Conservation (phyloP, 1,140 invertebrate genomes). For the Magallana angulata region DNA sequence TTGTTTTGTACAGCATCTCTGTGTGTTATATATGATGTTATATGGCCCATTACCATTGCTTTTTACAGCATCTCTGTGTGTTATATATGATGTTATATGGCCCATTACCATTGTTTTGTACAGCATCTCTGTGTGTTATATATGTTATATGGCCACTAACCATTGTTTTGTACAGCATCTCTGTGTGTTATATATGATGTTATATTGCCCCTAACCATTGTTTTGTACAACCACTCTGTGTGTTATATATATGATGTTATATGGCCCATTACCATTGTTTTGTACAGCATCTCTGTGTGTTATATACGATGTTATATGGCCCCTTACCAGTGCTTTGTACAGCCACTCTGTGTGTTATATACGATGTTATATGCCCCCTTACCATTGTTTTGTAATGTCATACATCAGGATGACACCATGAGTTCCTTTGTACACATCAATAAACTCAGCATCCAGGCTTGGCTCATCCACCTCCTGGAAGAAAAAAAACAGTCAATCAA, state of each 20-base stretch:
- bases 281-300: background rate
- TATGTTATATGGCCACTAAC: background rate
- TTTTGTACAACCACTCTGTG: slow-evolving; percentile 87
- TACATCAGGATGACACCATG: slow-evolving; percentile 94
- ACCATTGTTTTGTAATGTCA: slow-evolving; percentile 97
- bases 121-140: background rate
- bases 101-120: background rate
- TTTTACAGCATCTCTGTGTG: background rate
- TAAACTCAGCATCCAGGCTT: slow-evolving; percentile 95
- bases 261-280: background rate
- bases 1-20: no score
- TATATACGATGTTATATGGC: background rate
- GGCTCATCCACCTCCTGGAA: slow-evolving; percentile 84
- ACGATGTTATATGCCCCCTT: slow-evolving; percentile 55
- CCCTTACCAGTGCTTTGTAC: background rate
- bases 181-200: background rate
- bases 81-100: background rate
- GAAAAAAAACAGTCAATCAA: background rate
- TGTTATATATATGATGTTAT: background rate
- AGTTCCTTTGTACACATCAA: slow-evolving; percentile 94
- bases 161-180: background rate
- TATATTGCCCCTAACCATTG: slow-evolving; percentile 85
- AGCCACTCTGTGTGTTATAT: background rate
- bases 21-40: background rate
- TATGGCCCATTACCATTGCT: background rate